Evolutionary conservation across 2,113 vertebrate genomes (phyloP).

Genomic region (Nothoprocta pentlandii): DNA sequence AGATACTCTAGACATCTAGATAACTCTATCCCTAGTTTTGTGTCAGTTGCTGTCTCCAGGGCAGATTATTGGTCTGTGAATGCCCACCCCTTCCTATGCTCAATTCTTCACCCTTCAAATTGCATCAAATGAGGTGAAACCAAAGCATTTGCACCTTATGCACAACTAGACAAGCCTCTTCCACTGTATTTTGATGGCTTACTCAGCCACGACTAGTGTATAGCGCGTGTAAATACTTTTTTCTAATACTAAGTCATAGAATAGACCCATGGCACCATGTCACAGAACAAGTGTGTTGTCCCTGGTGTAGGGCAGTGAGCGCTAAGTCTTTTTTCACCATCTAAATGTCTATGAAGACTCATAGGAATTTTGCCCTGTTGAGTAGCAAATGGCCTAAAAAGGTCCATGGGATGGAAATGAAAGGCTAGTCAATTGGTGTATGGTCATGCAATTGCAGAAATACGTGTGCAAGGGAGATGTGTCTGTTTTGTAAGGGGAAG

Average conservation of each 20-base stretch:
- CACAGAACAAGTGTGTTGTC: accelerated
- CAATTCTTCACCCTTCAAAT: background rate
- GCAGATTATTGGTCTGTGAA: background rate
- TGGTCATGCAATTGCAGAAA: background rate
- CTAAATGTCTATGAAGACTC: background rate
- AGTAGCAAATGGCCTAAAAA: background rate
- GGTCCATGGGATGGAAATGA: background rate
- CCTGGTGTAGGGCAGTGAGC: background rate
- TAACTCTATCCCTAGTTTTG: background rate
- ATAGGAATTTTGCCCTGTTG: background rate
- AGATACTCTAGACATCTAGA: too few species aligned
- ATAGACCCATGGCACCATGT: background rate
- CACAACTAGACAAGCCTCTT: background rate
- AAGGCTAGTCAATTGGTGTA: background rate
- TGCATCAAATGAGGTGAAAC: background rate
- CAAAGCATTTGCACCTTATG: background rate
- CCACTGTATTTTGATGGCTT: background rate
- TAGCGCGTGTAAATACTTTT: background rate
- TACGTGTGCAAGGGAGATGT: background rate
- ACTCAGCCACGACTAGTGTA: background rate
- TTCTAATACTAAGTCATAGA: background rate
- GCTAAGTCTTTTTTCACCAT: background rate
- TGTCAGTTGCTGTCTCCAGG: background rate
- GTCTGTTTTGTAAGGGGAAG: background rate
- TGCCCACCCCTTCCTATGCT: background rate